A percentile compares a stretch with the other conserved stretches of the same genome.
Conservation (phyloP, 2,113 vertebrate genomes). For the Grus americana region DNA sequence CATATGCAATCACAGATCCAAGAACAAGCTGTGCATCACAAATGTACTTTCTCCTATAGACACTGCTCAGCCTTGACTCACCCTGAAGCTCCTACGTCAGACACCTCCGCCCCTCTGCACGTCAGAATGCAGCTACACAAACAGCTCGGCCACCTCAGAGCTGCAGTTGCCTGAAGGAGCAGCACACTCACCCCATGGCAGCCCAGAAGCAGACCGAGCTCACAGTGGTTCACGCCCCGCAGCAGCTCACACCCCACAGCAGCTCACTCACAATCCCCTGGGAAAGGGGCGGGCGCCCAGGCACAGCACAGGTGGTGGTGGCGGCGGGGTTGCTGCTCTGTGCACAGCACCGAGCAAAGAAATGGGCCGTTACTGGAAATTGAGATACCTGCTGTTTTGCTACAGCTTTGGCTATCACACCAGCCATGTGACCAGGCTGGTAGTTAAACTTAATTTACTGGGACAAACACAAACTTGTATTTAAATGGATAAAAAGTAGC, state of each 20-base stretch:
- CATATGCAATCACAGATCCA: not conserved
- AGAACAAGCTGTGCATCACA: not conserved
- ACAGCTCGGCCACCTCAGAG: not conserved
- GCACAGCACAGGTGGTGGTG: no score
- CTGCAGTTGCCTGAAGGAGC: not conserved
- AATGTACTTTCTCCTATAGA: not conserved
- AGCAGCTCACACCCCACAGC: not conserved
- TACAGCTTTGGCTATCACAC: no score
- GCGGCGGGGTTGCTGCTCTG: accelerated
- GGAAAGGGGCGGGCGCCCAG: not conserved
- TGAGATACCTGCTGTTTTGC: not conserved
- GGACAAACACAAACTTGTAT: not conserved
- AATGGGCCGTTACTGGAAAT: no score
- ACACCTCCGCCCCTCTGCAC: not conserved
- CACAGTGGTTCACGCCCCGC: not conserved
- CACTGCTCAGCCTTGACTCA: not conserved
- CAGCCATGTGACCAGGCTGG: accelerated
- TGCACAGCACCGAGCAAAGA: not conserved
- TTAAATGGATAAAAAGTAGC: not conserved
- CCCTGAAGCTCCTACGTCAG: not conserved
- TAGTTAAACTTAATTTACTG: not conserved
- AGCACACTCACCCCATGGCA: not conserved
- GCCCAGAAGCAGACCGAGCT: not conserved
- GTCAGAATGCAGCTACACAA: no score
- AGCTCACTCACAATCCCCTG: not conserved